Percentiles rank a stretch among this genome's conserved stretches.
Evolutionary conservation across 1,140 invertebrate species (phyloP).

Genomic region (Eumeta japonica): DNA sequence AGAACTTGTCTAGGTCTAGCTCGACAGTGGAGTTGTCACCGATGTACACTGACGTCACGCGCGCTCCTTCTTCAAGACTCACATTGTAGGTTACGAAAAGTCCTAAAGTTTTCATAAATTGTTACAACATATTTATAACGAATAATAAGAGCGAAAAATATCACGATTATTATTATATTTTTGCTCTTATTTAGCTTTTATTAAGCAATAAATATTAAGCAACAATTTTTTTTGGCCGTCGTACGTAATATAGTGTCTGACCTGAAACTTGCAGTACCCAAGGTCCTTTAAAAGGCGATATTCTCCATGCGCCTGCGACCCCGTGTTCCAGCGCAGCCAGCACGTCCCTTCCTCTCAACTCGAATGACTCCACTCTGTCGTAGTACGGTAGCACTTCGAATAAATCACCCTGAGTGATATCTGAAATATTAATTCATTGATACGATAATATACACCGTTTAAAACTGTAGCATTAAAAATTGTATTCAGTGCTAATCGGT

Average conservation of each 20-base stretch:
- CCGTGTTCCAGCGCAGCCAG: constrained; percentile 31
- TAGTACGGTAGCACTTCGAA: constrained; percentile 43
- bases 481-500: too few species aligned
- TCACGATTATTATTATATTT: too few species aligned
- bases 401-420: constrained; percentile 25
- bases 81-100: constrained; percentile 33
- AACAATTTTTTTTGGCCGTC: too few species aligned
- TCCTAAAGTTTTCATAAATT: constrained; percentile 17
- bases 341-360: constrained; percentile 32
- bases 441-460: too few species aligned
- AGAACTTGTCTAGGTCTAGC: constrained; percentile 19
- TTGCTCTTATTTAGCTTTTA: too few species aligned
- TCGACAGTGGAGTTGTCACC: constrained; percentile 4
- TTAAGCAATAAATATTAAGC: not conserved
- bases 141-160: too few species aligned
- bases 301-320: constrained; percentile 27
- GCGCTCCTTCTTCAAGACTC: constrained; percentile 21
- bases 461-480: too few species aligned
- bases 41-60: constrained; percentile 20
- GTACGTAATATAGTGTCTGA: too few species aligned
- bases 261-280: constrained; percentile 40
- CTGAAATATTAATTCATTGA: too few species aligned
- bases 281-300: constrained; percentile 36
- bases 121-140: not conserved
- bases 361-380: constrained; percentile 30